Percentiles rank a stretch among this genome's conserved stretches.
Evolutionary conservation across 2,797 vertebrate species (phyloP).

Genomic region (Anisognathus igniventris): DNA sequence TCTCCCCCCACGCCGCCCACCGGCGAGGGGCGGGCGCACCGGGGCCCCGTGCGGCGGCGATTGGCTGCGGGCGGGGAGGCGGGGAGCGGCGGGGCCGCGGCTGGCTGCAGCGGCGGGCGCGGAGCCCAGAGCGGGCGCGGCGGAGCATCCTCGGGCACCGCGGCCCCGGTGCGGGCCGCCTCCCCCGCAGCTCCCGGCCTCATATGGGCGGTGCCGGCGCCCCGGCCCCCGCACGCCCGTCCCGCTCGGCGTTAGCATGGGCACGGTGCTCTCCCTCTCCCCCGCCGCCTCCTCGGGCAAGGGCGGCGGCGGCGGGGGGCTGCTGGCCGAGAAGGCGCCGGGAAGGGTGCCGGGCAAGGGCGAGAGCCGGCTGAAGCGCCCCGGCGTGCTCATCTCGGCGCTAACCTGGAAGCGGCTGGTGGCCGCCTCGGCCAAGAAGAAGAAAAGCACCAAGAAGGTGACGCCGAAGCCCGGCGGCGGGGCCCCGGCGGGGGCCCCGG

Average conservation of each 20-base stretch:
- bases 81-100: constrained; percentile 24
- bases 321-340: constrained; percentile 62
- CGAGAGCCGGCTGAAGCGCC: constrained; percentile 87
- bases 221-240: constrained; percentile 18
- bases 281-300: constrained; percentile 80
- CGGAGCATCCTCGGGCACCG: constrained; percentile 43
- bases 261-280: constrained; percentile 91
- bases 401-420: constrained; percentile 89
- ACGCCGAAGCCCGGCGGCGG: constrained; percentile 56
- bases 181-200: constrained; percentile 38
- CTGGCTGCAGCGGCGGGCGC: constrained; percentile 62
- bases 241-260: constrained; percentile 79
- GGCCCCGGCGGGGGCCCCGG: constrained; percentile 47
- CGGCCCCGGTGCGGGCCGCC: neutral
- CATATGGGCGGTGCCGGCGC: constrained; percentile 32
- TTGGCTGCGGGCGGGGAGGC: constrained; percentile 10
- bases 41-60: neutral
- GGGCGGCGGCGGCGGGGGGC: constrained; percentile 67
- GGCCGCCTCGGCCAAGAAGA: constrained; percentile 87
- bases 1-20: neutral
- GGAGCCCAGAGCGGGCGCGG: constrained; percentile 48
- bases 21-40: neutral
- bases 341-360: constrained; percentile 2
- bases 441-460: constrained; percentile 6
- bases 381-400: constrained; percentile 86